phyloP scores from a whole-genome alignment of 2,113 vertebrate genomes.

The Glaucomys volans region DNA sequence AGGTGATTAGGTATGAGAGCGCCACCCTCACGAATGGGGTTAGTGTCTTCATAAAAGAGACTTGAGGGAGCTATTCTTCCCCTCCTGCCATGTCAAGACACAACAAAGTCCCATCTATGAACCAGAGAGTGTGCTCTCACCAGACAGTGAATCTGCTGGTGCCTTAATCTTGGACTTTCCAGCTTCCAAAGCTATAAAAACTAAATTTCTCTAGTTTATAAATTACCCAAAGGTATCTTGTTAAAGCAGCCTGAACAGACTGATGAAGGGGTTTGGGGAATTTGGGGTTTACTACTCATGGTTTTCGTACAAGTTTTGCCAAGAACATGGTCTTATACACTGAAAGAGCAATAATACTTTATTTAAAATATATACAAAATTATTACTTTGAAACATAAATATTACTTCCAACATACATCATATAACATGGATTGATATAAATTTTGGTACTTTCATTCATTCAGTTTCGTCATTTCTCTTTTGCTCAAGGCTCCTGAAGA shows the following conservation, averaged over 20 bases:
- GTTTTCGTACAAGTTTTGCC: background rate
- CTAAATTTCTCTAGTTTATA: background rate
- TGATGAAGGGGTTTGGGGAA: too few relatives aligned
- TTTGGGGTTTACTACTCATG: background rate
- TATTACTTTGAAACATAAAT: constrained; percentile 79
- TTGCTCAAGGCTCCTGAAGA: constrained; percentile 31
- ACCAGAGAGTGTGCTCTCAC: background rate
- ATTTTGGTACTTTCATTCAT: constrained; percentile 58
- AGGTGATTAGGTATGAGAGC: too few relatives aligned
- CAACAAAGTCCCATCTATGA: too few relatives aligned
- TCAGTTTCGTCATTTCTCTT: constrained; percentile 54
- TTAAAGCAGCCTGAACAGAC: background rate
- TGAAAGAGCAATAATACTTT: constrained; percentile 73
- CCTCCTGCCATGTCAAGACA: background rate
- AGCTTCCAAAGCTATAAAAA: background rate
- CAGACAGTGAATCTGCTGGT: background rate
- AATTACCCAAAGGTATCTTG: background rate
- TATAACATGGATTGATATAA: constrained; percentile 28
- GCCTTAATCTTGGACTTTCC: background rate
- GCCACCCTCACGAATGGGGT: background rate
- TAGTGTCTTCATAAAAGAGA: background rate
- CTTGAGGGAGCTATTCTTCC: too few relatives aligned
- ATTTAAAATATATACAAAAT: constrained; percentile 84
- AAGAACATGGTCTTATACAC: constrained; percentile 60
- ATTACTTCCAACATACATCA: constrained; percentile 64